Percentiles rank a stretch among this genome's conserved stretches.
Conservation (phyloP, 2,797 vertebrate genomes). For the Manis pentadactyla region DNA sequence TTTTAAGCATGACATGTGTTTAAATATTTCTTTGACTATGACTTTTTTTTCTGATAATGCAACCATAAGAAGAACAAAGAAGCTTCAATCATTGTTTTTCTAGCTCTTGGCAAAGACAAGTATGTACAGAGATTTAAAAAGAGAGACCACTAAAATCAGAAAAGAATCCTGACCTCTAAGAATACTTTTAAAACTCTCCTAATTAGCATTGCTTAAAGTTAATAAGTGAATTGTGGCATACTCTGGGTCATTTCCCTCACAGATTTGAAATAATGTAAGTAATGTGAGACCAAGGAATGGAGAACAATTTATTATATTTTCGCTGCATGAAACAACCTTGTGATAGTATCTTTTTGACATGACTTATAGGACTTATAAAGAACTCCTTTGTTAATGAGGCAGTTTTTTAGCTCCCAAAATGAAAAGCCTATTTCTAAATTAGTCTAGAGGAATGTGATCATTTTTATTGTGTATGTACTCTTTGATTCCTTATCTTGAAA, state of each 20-base stretch:
- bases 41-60: constrained; percentile 14
- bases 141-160: neutral
- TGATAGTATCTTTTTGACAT: constrained; percentile 7
- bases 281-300: neutral
- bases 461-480: constrained; percentile 20
- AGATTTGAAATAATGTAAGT: constrained; percentile 21
- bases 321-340: neutral
- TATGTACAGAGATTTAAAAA: constrained; percentile 33
- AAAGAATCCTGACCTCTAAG: neutral
- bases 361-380: neutral
- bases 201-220: constrained; percentile 23
- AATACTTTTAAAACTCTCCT: constrained; percentile 1
- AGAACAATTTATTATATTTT: neutral
- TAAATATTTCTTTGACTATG: constrained; percentile 26
- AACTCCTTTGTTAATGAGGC: neutral
- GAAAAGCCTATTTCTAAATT: constrained; percentile 70
- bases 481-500: constrained; percentile 31
- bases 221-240: neutral
- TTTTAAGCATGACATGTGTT: constrained; percentile 38
- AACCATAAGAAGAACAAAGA: constrained; percentile 23
- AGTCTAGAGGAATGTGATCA: constrained; percentile 22
- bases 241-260: neutral
- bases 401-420: constrained; percentile 56
- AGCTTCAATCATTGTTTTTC: neutral
- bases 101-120: constrained; percentile 35